Evolutionary conservation across 2,888 invertebrate species (phyloP).

Genomic region (Loripinus fragilis): DNA sequence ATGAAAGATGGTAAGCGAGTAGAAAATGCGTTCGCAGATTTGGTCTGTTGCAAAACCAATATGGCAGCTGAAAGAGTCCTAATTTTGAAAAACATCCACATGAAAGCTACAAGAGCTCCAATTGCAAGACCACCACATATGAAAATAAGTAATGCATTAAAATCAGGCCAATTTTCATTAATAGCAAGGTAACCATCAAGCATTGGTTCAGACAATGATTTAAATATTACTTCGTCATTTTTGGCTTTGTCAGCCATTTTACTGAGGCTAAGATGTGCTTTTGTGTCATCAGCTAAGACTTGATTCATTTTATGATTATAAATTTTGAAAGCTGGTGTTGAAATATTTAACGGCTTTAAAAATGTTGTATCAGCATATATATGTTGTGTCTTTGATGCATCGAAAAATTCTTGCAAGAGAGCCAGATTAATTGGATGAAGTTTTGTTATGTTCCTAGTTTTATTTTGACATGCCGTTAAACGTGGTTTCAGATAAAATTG

Average conservation of each 20-base stretch:
- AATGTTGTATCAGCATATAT: conserved; percentile 32
- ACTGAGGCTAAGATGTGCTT: conserved; percentile 27
- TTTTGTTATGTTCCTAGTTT: conserved; percentile 16
- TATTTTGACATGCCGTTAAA: conserved; percentile 20
- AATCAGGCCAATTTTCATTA: conserved; percentile 21
- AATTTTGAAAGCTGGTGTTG: conserved; percentile 33
- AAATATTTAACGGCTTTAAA: conserved; percentile 25
- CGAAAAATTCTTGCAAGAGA: conserved; percentile 41
- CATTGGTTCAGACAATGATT: conserved; percentile 26
- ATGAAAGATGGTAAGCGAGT: conserved; percentile 21
- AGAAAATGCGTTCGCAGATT: conserved; percentile 1
- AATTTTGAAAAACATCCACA: conserved; percentile 2
- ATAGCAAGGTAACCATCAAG: conserved; percentile 24
- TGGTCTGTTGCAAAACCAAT: not conserved
- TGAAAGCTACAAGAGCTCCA: not conserved
- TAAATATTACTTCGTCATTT: conserved; percentile 26
- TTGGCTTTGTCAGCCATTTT: conserved; percentile 29
- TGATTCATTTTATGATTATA: conserved; percentile 36
- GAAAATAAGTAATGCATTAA: conserved; percentile 23
- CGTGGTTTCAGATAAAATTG: conserved; percentile 12
- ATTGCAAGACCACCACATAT: conserved; percentile 1
- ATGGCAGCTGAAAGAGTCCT: not conserved
- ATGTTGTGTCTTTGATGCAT: conserved; percentile 18
- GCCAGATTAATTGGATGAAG: conserved; percentile 38
- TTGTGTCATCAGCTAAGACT: conserved; percentile 24